phyloP scores from a whole-genome alignment of 2,888 invertebrate genomes.

The Lamproptera curius region DNA sequence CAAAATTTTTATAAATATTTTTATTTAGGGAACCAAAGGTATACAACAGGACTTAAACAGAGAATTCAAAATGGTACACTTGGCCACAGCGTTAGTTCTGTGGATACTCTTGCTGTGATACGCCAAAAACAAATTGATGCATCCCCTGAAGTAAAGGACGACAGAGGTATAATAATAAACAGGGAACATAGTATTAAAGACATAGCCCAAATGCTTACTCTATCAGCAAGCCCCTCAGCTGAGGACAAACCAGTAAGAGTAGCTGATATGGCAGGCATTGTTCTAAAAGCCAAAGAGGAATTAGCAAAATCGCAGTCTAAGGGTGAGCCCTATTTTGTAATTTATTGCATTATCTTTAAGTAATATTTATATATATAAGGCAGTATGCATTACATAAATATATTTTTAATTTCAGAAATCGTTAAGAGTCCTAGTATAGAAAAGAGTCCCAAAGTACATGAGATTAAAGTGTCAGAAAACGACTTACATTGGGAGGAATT shows the following conservation, averaged over 20 bases:
- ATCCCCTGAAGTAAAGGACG: conserved; percentile 75
- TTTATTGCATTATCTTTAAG: too few species aligned
- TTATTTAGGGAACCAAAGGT: conserved; percentile 80
- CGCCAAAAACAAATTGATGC: conserved; percentile 78
- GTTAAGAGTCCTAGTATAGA: conserved; percentile 84
- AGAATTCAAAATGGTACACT: conserved; percentile 79
- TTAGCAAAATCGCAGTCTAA: conserved; percentile 92
- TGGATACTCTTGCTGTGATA: conserved; percentile 55
- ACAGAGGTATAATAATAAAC: conserved; percentile 83
- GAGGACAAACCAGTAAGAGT: conserved; percentile 83
- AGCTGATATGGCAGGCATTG: conserved; percentile 92
- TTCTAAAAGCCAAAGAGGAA: conserved; percentile 95
- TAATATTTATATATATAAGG: too few species aligned
- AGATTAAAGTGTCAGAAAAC: conserved; percentile 93
- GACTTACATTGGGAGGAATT: conserved; percentile 98
- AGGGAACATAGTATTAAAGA: conserved; percentile 93
- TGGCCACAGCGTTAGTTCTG: conserved; percentile 71
- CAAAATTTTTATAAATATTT: too few species aligned
- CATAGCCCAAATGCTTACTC: conserved; percentile 89
- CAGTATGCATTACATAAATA: background rate
- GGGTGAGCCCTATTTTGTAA: conserved; percentile 27
- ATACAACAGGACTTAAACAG: conserved; percentile 77
- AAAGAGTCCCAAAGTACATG: conserved; percentile 79
- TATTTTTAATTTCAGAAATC: conserved; percentile 71
- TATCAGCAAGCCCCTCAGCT: conserved; percentile 75